Conservation (phyloP, 64 coral and sea anemone genomes). For the Anthopleura sola region DNA sequence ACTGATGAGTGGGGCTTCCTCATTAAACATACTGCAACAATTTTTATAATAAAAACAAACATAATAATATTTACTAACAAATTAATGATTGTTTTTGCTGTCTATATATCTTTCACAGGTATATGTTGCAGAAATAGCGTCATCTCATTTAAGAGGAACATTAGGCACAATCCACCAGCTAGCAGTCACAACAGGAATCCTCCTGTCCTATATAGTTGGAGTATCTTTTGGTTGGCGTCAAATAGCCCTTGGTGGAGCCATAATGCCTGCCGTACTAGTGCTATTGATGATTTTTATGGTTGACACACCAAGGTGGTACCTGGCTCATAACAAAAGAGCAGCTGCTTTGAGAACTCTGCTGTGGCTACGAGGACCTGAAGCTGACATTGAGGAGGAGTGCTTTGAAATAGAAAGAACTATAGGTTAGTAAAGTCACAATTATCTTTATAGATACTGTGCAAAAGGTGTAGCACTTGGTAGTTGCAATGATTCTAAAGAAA, state of each 20-base stretch:
- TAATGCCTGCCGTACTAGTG: constrained; percentile 41
- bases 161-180: constrained; percentile 77
- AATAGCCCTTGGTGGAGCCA: constrained; percentile 64
- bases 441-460: too few species aligned
- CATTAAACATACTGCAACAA: too few species aligned
- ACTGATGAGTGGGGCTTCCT: too few species aligned
- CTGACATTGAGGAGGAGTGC: constrained; percentile 62
- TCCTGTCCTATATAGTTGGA: constrained; percentile 68
- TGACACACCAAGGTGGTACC: constrained; percentile 82
- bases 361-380: constrained; percentile 61
- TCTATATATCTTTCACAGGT: constrained; percentile 38
- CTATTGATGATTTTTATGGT: constrained; percentile 64
- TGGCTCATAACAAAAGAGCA: constrained; percentile 49
- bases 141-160: constrained; percentile 58
- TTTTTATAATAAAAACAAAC: too few species aligned
- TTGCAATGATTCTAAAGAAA: too few species aligned
- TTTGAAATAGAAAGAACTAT: constrained; percentile 50
- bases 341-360: constrained; percentile 49
- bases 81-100: too few species aligned
- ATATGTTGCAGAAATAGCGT: constrained; percentile 87
- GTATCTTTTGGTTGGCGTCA: constrained; percentile 49
- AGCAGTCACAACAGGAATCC: constrained; percentile 57
- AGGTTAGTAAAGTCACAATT: neutral
- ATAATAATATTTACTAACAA: too few species aligned
- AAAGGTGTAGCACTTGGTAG: too few species aligned